Percentiles rank a stretch among this genome's conserved stretches.
These are phyloP conservation scores for Matsumurasca onukii DNA, from an alignment of 1,140 invertebrate species.

Conservation along the genomic window DNA sequence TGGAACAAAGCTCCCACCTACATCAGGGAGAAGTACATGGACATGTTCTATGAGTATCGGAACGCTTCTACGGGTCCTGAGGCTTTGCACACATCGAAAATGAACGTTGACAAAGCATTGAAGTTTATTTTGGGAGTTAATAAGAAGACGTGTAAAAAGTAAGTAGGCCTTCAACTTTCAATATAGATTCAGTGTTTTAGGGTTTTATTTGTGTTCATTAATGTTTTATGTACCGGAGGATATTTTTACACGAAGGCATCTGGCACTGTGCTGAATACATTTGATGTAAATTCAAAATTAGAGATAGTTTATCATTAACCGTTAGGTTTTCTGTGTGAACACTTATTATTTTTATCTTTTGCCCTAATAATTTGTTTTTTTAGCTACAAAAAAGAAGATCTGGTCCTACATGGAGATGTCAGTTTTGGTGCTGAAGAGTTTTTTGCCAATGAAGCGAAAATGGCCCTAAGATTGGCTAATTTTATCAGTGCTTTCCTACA, in stretches of 20 bases:
- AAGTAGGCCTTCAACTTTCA: no score
- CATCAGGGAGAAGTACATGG: conserved; percentile 70
- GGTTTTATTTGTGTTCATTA: conserved; percentile 2
- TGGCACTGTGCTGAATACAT: no score
- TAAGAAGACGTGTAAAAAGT: conserved; percentile 68
- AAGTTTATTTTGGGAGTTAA: conserved; percentile 74
- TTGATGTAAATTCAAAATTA: no score
- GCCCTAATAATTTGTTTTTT: conserved; percentile 41
- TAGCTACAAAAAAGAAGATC: conserved; percentile 69
- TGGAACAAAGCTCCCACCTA: conserved; percentile 70
- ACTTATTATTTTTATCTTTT: no score
- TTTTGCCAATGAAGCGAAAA: conserved; percentile 93
- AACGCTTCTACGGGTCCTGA: conserved; percentile 54
- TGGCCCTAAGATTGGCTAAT: conserved; percentile 91
- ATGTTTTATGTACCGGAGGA: neutral
- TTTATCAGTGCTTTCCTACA: conserved; percentile 94
- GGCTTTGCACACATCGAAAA: conserved; percentile 59
- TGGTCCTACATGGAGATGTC: conserved; percentile 79
- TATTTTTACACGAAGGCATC: no score
- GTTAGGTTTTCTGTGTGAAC: no score
- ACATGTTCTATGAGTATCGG: conserved; percentile 70
- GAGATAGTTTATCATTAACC: no score
- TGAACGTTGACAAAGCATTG: conserved; percentile 76
- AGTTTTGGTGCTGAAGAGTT: conserved; percentile 82
- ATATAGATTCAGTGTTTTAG: neutral